Evolutionary conservation across 2,113 vertebrate species (phyloP).

Genomic region (pig (Sus scrofa)): DNA sequence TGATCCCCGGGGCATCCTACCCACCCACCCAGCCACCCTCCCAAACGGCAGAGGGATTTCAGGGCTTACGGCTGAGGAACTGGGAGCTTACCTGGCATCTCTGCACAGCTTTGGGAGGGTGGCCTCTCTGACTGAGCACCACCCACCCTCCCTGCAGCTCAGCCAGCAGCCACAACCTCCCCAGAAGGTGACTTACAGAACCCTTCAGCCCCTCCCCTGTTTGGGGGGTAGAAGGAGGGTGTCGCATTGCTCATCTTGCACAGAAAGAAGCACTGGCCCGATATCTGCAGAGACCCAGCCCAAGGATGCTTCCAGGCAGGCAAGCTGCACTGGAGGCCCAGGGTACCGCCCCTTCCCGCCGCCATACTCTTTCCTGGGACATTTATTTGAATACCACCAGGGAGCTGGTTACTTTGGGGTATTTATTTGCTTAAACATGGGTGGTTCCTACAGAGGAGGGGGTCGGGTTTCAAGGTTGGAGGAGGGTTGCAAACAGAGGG

Average conservation of each 20-base stretch:
- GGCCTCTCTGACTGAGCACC: neutral
- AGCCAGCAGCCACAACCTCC: neutral
- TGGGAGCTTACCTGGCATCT: neutral
- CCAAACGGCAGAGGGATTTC: neutral
- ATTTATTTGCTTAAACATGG: constrained; percentile 82
- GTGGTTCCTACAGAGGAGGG: constrained; percentile 63
- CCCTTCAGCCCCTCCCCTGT: neutral
- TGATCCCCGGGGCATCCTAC: neutral
- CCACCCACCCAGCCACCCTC: neutral
- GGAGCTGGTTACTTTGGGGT: constrained; percentile 41
- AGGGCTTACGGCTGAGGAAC: neutral
- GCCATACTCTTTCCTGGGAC: constrained; percentile 60
- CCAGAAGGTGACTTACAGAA: neutral
- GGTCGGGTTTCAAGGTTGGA: constrained; percentile 72
- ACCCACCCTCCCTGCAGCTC: neutral
- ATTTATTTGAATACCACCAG: constrained; percentile 69
- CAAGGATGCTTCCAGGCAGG: neutral
- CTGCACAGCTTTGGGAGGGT: neutral
- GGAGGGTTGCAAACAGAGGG: constrained; percentile 71
- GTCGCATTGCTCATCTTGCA: neutral
- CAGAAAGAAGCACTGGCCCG: neutral
- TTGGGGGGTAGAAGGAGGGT: neutral
- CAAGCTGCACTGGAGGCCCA: neutral
- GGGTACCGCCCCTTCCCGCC: neutral
- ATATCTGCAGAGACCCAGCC: neutral